Evolutionary conservation across 2,797 vertebrate species (phyloP).

Genomic region (Protonibea diacanthus): DNA sequence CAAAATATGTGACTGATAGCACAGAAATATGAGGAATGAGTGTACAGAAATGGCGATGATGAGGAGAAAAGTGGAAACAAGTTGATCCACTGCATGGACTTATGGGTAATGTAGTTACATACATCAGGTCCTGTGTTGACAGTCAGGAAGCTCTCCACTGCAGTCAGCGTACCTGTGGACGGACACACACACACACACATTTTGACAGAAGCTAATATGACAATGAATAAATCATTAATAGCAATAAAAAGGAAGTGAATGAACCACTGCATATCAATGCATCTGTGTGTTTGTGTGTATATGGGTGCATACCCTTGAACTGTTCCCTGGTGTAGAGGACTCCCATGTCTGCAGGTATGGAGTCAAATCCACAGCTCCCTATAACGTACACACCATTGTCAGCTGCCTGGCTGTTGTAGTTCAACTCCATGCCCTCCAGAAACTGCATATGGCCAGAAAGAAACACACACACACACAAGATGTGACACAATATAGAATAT

Average conservation of each 20-base stretch:
- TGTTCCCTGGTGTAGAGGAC: slow-evolving; percentile 94
- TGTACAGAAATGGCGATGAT: background rate
- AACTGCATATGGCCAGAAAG: slow-evolving; percentile 84
- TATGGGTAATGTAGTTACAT: slow-evolving; percentile 36
- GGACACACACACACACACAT: slow-evolving; percentile 11
- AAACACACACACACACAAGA: background rate
- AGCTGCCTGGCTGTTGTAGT: slow-evolving; percentile 90
- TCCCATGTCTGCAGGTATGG: slow-evolving; percentile 96
- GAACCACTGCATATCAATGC: background rate
- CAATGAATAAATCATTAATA: background rate
- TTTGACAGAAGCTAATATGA: slow-evolving; percentile 1
- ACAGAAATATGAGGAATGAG: background rate
- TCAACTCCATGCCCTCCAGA: slow-evolving; percentile 93
- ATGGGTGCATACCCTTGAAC: slow-evolving; percentile 87
- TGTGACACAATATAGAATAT: background rate
- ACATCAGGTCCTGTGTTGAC: slow-evolving; percentile 90
- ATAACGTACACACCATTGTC: slow-evolving; percentile 93
- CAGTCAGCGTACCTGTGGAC: slow-evolving; percentile 90
- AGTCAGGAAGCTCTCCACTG: slow-evolving; percentile 94
- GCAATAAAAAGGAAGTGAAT: background rate
- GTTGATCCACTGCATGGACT: background rate
- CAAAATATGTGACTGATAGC: background rate
- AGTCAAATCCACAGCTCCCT: slow-evolving; percentile 98
- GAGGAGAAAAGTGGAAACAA: background rate
- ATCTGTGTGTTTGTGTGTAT: background rate